A percentile compares a stretch with the other conserved stretches of the same genome.
phyloP scores from a whole-genome alignment of 2,797 vertebrate species.

The Ateles fusciceps region DNA sequence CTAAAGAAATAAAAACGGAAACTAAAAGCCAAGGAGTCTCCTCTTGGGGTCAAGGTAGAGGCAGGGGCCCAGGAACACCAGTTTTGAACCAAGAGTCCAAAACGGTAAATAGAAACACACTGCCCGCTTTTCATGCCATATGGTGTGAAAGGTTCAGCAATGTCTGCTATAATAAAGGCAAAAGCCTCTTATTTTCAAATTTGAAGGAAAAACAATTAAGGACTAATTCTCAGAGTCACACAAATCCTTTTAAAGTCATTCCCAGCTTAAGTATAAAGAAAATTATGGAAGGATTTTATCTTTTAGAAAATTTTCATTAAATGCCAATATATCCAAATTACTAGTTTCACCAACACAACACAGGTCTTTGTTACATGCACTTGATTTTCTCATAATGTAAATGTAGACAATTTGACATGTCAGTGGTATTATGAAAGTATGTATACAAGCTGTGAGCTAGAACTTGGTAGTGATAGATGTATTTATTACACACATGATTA shows the following conservation, averaged over 20 bases:
- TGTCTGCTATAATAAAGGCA: background rate
- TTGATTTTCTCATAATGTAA: background rate
- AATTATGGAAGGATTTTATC: background rate
- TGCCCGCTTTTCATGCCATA: fast-evolving
- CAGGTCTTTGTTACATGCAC: background rate
- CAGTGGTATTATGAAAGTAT: background rate
- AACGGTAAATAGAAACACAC: background rate
- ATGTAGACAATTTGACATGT: background rate
- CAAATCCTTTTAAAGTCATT: background rate
- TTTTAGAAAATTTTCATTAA: constrained; percentile 37
- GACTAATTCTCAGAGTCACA: background rate
- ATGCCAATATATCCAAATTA: background rate
- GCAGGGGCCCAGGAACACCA: background rate
- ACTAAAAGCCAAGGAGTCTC: background rate
- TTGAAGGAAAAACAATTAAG: background rate
- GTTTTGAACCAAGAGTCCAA: background rate
- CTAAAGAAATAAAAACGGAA: constrained; percentile 51
- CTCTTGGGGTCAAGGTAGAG: background rate
- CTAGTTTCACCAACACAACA: background rate
- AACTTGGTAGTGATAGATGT: background rate
- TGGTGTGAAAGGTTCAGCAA: background rate
- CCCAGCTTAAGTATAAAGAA: background rate
- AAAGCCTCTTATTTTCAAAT: background rate
- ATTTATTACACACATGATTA: background rate
- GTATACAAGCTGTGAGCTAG: background rate